Evolutionary conservation across 53 echinoderm and acorn worm genomes (phyloP), one percentile per base, ranked within the genome.

Genomic region (Temnopleurus reevesii): DNA sequence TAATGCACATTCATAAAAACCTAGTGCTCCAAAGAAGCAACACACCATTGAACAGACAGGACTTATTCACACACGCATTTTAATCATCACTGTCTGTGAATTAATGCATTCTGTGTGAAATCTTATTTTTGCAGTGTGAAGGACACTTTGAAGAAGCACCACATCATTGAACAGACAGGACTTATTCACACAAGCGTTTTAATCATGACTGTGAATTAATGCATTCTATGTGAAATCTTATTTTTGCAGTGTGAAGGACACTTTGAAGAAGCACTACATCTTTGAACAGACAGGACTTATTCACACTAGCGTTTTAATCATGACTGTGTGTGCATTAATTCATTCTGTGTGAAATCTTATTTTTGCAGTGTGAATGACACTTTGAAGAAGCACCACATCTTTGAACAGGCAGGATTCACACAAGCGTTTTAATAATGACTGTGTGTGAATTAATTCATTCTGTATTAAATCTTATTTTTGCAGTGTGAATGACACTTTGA

Each of bases 201-300:
- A 15, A 10, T 15, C 8, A 8, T 10, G 8, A 51, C 51, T 65
- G 55, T n/a, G n/a, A n/a, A n/a, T n/a, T n/a, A n/a, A n/a, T n/a
- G n/a, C n/a, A n/a, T n/a, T n/a, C n/a, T n/a, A n/a, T n/a, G n/a
- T n/a, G n/a, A n/a, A 57, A 63, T 82, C 26, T 90, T 45, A 60
- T 84, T 4, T 23, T 60, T 89, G 4, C 82, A 97, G 97, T 51
- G 58, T 93, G 83, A 92, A 81, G 34, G 83, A 77, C 29, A 57
- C 89, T 8, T 26, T 95, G 57, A 86, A 90, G 90, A 93, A 91
- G 35, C 92, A 93, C 18, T 89, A 95, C 13, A 21, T 59, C 6
- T 58, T 94, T 12, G 93, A 93, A 19, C 91, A 95, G 60, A 86
- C 85, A 5, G 89, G 93, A 17, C 15, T 8, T 10, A 51, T 93